These are phyloP conservation scores for Iguana delicatissima DNA, from an alignment of 2,797 vertebrate genomes.

Conservation along the genomic window DNA sequence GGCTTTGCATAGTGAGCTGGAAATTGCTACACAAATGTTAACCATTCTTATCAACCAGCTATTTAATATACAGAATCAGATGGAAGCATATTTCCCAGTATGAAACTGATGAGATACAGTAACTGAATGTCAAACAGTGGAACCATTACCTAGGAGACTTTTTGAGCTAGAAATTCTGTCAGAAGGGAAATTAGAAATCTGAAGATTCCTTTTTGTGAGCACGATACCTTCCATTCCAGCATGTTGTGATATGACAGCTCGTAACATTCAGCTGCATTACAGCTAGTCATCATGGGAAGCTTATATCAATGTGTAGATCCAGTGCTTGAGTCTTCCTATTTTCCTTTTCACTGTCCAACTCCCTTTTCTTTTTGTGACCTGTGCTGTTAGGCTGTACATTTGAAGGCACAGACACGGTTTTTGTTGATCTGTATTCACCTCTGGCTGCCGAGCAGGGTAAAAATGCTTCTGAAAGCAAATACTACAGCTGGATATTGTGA, in stretches of 20 bases:
- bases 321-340: neutral
- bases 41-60: neutral
- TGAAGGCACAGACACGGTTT: too few species aligned
- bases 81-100: neutral
- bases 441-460: too few species aligned
- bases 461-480: too few species aligned
- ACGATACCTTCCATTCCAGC: neutral
- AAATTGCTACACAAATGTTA: neutral
- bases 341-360: neutral
- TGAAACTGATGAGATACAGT: neutral
- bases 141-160: neutral
- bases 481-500: too few species aligned
- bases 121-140: neutral
- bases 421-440: too few species aligned
- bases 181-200: neutral
- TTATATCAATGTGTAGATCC: too few species aligned
- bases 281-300: neutral
- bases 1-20: neutral
- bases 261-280: neutral
- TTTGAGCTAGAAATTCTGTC: neutral
- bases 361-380: neutral
- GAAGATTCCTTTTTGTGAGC: neutral
- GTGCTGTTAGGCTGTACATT: neutral
- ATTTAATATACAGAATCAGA: neutral
- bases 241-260: neutral